These are phyloP conservation scores for Gadus chalcogrammus DNA, from an alignment of 2,113 vertebrate species.

Conservation along the genomic window DNA sequence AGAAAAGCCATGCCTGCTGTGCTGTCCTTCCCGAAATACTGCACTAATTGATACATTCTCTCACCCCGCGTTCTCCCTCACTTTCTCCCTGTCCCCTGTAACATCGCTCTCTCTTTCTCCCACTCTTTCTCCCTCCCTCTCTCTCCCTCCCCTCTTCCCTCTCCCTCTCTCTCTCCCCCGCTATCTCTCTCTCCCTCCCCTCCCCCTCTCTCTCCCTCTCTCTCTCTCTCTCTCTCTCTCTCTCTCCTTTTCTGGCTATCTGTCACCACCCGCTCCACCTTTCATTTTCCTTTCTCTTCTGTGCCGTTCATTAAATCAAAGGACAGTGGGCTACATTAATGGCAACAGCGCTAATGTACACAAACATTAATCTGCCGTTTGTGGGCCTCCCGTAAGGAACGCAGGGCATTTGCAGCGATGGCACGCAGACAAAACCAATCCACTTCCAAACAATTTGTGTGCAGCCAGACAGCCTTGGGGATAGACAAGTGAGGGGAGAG, in stretches of 20 bases:
- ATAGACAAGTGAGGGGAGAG: slow-evolving; percentile 21
- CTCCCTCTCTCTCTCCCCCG: neutral
- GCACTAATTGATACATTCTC: slow-evolving; percentile 56
- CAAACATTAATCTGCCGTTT: slow-evolving; percentile 57
- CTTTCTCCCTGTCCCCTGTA: slow-evolving; percentile 36
- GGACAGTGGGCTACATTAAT: slow-evolving; percentile 55
- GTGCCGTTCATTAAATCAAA: slow-evolving; percentile 56
- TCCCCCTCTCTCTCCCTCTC: slow-evolving; percentile 37
- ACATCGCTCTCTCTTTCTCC: too few relatives aligned
- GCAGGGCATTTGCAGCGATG: slow-evolving; percentile 58
- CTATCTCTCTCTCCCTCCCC: too few relatives aligned
- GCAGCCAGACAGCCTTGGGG: slow-evolving; percentile 35
- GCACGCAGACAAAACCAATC: slow-evolving; percentile 30
- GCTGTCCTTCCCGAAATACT: slow-evolving; percentile 60
- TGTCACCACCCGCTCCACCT: neutral
- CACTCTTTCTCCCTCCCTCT: too few relatives aligned
- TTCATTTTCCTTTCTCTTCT: slow-evolving; percentile 38
- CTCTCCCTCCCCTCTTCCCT: slow-evolving; percentile 11
- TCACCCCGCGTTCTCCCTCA: slow-evolving; percentile 19
- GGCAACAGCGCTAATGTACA: slow-evolving; percentile 57
- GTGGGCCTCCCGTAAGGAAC: slow-evolving; percentile 41
- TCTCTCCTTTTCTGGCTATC: slow-evolving; percentile 37
- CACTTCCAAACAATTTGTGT: slow-evolving; percentile 27
- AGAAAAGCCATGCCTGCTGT: slow-evolving; percentile 56
- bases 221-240: slow-evolving; percentile 5